Evolutionary conservation across 2,888 invertebrate species (phyloP), one percentile per base, ranked within the genome.

Genomic region (Teinopalpus imperialis): DNA sequence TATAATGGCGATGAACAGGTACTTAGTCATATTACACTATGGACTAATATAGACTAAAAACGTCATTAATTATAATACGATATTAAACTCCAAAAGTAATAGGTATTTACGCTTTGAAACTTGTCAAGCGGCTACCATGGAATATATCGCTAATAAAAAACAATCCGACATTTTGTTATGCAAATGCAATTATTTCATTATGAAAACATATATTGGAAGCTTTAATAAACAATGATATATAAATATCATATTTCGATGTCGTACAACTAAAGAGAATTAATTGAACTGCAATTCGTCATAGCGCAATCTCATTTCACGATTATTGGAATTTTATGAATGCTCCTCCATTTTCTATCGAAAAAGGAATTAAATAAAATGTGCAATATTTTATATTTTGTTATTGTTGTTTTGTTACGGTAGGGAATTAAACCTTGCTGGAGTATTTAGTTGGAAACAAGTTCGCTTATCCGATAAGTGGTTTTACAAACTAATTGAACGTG

Each of bases 401-500:
- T 64, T 52, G 63, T 63, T 62, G 54, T 74, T 69, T 67, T 46
- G 6, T 35, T 29, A 18, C 18, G 4, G 18, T 16, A 30, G n/a
- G n/a, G 6, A 27, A 34, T 27, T 20, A 43, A 43, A 26, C 26
- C 8, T 27, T 6, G 2, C n/a, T 27, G n/a, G 4, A 9, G 16
- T 24, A n/a, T n/a, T 7, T 10, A 20, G 12, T 27, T 34, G 12
- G 24, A 44, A 18, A 14, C 42, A 51, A 49, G 52, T 55, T 51
- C 54, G 56, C 51, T 54, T 49, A 49, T 52, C 56, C 63, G 64
- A 62, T 74, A 72, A 75, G 70, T 72, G 72, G 72, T 77, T 65
- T 75, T 73, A 72, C 59, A 52, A 61, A 65, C 68, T 73, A 76
- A 74, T 79, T 71, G 69, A 70, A 57, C 65, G 64, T 61, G 61